A percentile compares a stretch with the other conserved stretches of the same genome.
phyloP scores from a whole-genome alignment of 2,888 invertebrate species.

The Monoplex corrugatus region DNA sequence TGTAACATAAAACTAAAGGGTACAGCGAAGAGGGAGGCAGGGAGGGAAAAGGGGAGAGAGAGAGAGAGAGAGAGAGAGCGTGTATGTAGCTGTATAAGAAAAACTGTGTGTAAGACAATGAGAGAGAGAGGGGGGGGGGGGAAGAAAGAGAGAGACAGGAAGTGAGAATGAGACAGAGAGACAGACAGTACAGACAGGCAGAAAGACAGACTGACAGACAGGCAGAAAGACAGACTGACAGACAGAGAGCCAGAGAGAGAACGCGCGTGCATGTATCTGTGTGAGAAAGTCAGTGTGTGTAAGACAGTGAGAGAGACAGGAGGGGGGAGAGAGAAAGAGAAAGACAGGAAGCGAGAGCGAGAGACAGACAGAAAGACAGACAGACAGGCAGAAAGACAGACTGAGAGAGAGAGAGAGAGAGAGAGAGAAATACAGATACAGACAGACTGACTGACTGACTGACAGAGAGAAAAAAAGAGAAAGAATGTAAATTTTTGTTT shows the following conservation, averaged over 20 bases:
- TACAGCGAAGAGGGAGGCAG: not conserved
- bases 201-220: not conserved
- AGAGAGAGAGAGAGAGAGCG: slow-evolving; percentile 10
- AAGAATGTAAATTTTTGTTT: no score
- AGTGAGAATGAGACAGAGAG: not conserved
- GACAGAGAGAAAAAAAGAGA: not conserved
- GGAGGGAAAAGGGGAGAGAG: not conserved
- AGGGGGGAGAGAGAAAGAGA: not conserved
- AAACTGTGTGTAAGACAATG: not conserved
- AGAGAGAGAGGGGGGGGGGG: not conserved
- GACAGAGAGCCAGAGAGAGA: slow-evolving; percentile 11
- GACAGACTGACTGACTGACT: not conserved
- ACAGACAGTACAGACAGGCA: not conserved
- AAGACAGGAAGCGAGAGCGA: not conserved
- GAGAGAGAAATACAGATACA: not conserved
- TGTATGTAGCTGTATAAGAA: no score
- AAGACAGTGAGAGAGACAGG: slow-evolving; percentile 13
- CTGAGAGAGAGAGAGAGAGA: slow-evolving; percentile 23
- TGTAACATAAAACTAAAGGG: no score
- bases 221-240: not conserved
- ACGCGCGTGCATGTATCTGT: no score
- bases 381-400: not conserved
- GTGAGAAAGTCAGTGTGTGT: no score
- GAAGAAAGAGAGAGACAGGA: not conserved
- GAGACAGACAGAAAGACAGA: not conserved